Base-by-base conservation (phyloP, 1,140 invertebrate genomes). In the Conopomorpha cramerella region DNA sequence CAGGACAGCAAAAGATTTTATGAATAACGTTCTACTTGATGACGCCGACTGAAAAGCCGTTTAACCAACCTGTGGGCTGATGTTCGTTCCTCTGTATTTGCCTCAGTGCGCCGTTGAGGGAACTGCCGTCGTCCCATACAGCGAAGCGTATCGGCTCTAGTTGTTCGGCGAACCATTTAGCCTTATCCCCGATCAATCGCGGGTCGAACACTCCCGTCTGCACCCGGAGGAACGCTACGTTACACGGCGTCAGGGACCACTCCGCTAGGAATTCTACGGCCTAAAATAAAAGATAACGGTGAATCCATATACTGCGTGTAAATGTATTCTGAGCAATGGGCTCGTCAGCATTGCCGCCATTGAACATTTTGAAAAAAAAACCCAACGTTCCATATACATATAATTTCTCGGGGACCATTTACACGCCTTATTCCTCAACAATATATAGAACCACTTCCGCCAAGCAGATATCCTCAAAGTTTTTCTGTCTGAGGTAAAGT, bases 241-340 rank as follows among this genome's bases (percentile, higher is more conserved):
- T 99, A 43, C 86, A 92, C 0, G 98, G 98, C 8, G 93, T 95
- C 1, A 99, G 76, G 0, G 92, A 94, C 94, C 96, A 99, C 74
- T 99, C 98, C 1, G 96, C 96, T 41, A 98, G 85, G 77, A 95
- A 99, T 67, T 99, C 97, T 1, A 99, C 96, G 4, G 97, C 96
- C 87, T 95, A 66, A 23, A 56, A 34, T 34, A 30, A 17, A 38
- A 18, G n/a, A 18, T 16, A n/a, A n/a, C n/a, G n/a, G n/a, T n/a
- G n/a, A n/a, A n/a, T n/a, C n/a, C n/a, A n/a, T n/a, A n/a, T n/a
- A n/a, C n/a, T n/a, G n/a, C n/a, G n/a, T n/a, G n/a, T n/a, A n/a
- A n/a, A n/a, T n/a, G n/a, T n/a, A n/a, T n/a, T n/a, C n/a, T n/a
- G n/a, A n/a, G n/a, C n/a, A n/a, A n/a, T n/a, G n/a, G n/a, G n/a